Evolutionary conservation across 2,797 vertebrate species (phyloP), one percentile per base, ranked within the genome.

Genomic region (Clamator glandarius): DNA sequence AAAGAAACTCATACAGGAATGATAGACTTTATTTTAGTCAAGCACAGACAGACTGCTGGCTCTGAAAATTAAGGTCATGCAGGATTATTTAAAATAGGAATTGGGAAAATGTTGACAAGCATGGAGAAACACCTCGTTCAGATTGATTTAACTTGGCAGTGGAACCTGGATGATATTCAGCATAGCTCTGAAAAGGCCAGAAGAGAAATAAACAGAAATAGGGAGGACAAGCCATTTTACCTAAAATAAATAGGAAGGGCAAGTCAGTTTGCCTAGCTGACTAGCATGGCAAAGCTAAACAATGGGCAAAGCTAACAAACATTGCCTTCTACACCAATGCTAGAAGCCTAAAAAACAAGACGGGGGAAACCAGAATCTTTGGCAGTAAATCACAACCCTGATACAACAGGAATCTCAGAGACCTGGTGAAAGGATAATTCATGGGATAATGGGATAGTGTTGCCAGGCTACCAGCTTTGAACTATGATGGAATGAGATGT

Each of bases 351-450:
- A 66, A 68, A 75, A 63, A 12, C 44, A 50, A 19, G 44, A 35
- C 26, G 12, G 17, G 13, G 5, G 8, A 31, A 77, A 68, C 2
- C 28, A 35, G 15, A 72, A 35, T 50, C 79, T 78, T 88, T 69
- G 19, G 5, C 51, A 79, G 35, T 55, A 79, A 83, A 64, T 15
- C 64, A 11, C 18, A 81, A 77, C 26, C 4, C 8, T 64, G 51
- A 57, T 44, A 57, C 5, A 74, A 63, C 1, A 44, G 21, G 26
- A 21, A 66, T 79, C n/a, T 73, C 36, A 31, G 70, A 89, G 35
- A 31, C 29, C 41, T 33, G 18, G 33, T 61, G 61, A 92, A 91
- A 93, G 24, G 41, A 74, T 80, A 94, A 91, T 93, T 92, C 80
- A 82, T 2, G 10, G 66, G 20, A 77, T 89, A 57, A 82, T 2